Percentiles rank a stretch among this genome's conserved stretches.
These are phyloP conservation scores for Xenopus tropicalis DNA, from an alignment of 2,113 vertebrate species.

Conservation along the genomic window UCB_Xtro_10.0 CM004448.2:42901001-42901500, in stretches of 20 bases:
- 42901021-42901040: conserved; percentile 46
- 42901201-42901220: conserved; percentile 37
- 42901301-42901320: too few relatives aligned
- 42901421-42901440: too few relatives aligned
- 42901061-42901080: conserved; percentile 7
- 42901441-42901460: too few relatives aligned
- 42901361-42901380: too few relatives aligned
- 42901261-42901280: conserved; percentile 42
- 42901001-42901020: too few relatives aligned
- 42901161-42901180: conserved; percentile 41
- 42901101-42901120: conserved; percentile 47
- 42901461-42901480: too few relatives aligned
- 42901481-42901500: too few relatives aligned
- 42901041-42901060: conserved; percentile 49
- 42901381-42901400: too few relatives aligned
- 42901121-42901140: conserved; percentile 36
- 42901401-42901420: too few relatives aligned
- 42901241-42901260: conserved; percentile 37
- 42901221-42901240: conserved; percentile 26
- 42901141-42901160: conserved; percentile 47
- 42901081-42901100: conserved; percentile 20
- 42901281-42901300: conserved; percentile 28
- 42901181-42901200: conserved; percentile 48
- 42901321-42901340: too few relatives aligned
- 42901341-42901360: too few relatives aligned